phyloP scores from a whole-genome alignment of 2,888 invertebrate species.

The Xestia sexstrigata region DNA sequence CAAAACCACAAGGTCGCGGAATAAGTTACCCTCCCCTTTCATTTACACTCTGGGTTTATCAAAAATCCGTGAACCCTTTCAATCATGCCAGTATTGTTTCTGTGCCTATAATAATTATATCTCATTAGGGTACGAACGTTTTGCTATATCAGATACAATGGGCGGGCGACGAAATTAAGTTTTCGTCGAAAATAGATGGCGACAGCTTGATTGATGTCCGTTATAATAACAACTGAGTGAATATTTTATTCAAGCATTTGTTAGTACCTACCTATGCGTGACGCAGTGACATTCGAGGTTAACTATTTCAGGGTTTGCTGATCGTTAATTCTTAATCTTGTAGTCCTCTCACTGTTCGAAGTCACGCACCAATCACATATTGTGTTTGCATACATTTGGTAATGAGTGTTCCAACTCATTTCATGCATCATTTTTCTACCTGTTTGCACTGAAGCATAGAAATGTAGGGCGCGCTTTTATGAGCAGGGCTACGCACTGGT shows the following conservation, averaged over 20 bases:
- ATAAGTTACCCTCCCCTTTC: conserved; percentile 40
- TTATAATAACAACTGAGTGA: conserved; percentile 84
- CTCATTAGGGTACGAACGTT: conserved; percentile 70
- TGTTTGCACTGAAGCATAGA: not conserved
- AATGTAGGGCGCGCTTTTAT: not conserved
- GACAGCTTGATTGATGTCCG: conserved; percentile 86
- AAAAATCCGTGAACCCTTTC: conserved; percentile 47
- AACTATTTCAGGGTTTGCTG: conserved; percentile 83
- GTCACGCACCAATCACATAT: conserved; percentile 79
- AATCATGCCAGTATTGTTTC: conserved; percentile 65
- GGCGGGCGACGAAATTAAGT: conserved; percentile 82
- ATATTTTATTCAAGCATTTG: conserved; percentile 85
- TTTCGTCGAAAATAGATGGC: conserved; percentile 84
- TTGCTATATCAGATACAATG: conserved; percentile 71
- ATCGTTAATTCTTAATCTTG: conserved; percentile 83
- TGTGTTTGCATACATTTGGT: conserved; percentile 71
- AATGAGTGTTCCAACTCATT: conserved; percentile 35
- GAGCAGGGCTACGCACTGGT: not conserved
- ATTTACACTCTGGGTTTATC: conserved; percentile 48
- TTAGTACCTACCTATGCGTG: conserved; percentile 80
- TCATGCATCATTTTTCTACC: conserved; percentile 9
- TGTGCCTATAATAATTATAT: conserved; percentile 69
- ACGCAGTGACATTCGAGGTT: conserved; percentile 81
- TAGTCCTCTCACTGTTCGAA: conserved; percentile 78
- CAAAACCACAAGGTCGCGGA: conserved; percentile 31